phyloP scores from a whole-genome alignment of 2,113 vertebrate species.

The Grus americana region DNA sequence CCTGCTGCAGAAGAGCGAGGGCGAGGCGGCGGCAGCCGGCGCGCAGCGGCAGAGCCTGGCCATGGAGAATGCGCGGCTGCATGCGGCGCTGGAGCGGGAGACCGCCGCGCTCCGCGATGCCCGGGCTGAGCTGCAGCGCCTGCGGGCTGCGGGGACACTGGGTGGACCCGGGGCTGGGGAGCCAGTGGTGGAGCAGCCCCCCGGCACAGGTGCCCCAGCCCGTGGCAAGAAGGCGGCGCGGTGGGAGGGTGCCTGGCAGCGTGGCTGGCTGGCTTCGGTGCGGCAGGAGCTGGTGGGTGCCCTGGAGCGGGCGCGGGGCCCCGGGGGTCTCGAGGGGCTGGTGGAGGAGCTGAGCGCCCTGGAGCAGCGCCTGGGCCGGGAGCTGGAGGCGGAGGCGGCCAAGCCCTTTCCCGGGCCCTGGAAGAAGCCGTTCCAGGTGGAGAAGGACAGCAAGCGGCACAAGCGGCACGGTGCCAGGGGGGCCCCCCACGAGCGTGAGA shows the following conservation, averaged over 20 bases:
- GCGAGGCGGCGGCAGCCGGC: background rate
- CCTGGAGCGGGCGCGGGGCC: background rate
- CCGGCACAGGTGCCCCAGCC: background rate
- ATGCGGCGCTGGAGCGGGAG: constrained; percentile 64
- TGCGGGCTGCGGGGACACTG: constrained; percentile 62
- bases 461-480: background rate
- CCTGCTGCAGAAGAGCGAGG: constrained; percentile 18
- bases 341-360: constrained; percentile 21
- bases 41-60: background rate
- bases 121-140: constrained; percentile 77
- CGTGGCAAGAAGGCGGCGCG: background rate
- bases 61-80: constrained; percentile 9
- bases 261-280: constrained; percentile 1
- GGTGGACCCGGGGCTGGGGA: background rate
- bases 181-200: background rate
- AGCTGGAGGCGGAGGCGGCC: background rate
- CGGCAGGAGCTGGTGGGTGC: background rate
- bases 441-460: background rate
- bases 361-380: constrained; percentile 56
- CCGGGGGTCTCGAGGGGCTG: background rate
- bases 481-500: background rate
- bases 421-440: constrained; percentile 3
- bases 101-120: constrained; percentile 69
- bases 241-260: background rate
- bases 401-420: background rate